Evolutionary conservation across 2,797 vertebrate genomes (phyloP), one percentile per base, ranked within the genome.

Genomic region (Tamandua tetradactyla): DNA sequence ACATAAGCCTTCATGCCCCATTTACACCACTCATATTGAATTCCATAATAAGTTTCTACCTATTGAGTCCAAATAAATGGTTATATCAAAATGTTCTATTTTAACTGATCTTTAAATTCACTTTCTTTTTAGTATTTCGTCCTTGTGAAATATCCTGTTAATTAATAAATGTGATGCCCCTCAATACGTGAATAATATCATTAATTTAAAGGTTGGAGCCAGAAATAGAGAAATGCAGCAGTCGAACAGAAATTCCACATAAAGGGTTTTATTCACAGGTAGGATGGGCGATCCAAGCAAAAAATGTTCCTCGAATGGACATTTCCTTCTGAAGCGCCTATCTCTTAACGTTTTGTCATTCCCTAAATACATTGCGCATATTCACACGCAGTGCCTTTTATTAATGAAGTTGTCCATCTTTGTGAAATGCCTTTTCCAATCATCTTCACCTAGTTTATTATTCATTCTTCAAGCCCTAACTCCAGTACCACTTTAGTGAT

Each of bases 1-100:
- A 42, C 69, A 0, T 78, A 76, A 75, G 66, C 20, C 79, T 52
- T 74, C 75, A 66, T 94, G 96, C 95, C 87, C 76, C 47, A 86
- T 96, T 92, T 89, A 76, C 96, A 61, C 37, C 72, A 47, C 14
- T 92, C 1, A 0, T 52, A 78, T 79, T 52, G 74, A 81, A 97
- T 91, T 17, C n/a, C 14, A 42, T 44, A 94, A 94, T 92, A 57
- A 89, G 83, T 93, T 97, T 95, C 84, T 96, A 82, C n/a, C 32
- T 57, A 91, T 32, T 94, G 83, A 94, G 32, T 83, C 64, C 27
- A 49, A 89, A 86, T 94, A 91, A 90, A 88, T 57, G 86, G 22
- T 42, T 81, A 49, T 92, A 62, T 68, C 79, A 96, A 91, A 64
- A 96, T 79, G 27, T 37, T 62, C 61, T 89, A 90, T 92, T 94